A percentile compares a stretch with the other conserved stretches of the same genome.
These are phyloP conservation scores for Neodiprion virginianus DNA, from an alignment of 1,140 invertebrate genomes.

Conservation along the genomic window DNA sequence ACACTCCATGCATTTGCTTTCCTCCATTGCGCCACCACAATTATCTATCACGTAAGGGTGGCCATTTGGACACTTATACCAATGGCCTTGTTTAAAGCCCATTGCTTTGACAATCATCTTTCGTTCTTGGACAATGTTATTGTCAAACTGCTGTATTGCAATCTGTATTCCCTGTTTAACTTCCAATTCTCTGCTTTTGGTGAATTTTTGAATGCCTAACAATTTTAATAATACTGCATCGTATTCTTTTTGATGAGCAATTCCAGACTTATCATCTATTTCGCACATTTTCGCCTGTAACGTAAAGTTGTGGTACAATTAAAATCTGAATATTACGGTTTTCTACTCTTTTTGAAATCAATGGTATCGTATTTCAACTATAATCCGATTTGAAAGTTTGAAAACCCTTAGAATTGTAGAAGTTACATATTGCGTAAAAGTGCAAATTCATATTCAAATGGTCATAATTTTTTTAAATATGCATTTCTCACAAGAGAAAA, in stretches of 20 bases:
- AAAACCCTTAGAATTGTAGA: too few relatives aligned
- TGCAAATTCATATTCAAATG: too few relatives aligned
- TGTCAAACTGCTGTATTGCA: not conserved
- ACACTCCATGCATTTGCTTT: constrained; percentile 52
- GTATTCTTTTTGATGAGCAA: not conserved
- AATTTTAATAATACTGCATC: not conserved
- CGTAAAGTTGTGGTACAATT: not conserved
- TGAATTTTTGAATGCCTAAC: not conserved
- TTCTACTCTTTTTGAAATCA: too few relatives aligned
- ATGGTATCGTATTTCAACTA: too few relatives aligned
- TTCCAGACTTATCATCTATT: not conserved
- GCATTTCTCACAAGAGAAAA: too few relatives aligned
- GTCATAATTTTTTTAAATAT: too few relatives aligned
- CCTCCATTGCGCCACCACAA: constrained; percentile 74
- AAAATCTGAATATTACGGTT: not conserved
- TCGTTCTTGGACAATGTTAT: not conserved
- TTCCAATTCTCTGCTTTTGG: not conserved
- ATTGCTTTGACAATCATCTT: constrained; percentile 60
- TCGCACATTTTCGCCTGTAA: not conserved
- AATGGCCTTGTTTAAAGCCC: constrained; percentile 68
- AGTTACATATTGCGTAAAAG: too few relatives aligned
- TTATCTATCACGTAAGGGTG: constrained; percentile 75
- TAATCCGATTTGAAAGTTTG: too few relatives aligned
- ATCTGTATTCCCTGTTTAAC: not conserved
- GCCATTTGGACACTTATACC: constrained; percentile 79